Evolutionary conservation across 2,113 vertebrate species (phyloP), one percentile per base, ranked within the genome.

Genomic region (Chinchilla lanigera): DNA sequence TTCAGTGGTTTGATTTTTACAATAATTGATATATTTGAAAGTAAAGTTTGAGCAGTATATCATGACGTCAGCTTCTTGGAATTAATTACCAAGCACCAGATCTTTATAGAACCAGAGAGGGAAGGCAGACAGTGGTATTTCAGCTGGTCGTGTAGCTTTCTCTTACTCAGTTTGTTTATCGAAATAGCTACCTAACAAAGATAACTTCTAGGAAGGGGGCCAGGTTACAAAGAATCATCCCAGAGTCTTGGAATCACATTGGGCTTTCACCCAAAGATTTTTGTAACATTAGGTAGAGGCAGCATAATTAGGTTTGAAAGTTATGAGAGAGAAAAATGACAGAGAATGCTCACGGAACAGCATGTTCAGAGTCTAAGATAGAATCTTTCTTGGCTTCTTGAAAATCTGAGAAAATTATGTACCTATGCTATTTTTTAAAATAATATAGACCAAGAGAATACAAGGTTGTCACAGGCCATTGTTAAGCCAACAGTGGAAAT

Each of bases 241-340:
- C 95, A 96, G 93, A 97, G 96, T 93, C 96, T 97, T 93, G 89
- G 89, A 98, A 97, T 95, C 95, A 97, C 87, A 93, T 90, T 95
- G 97, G 96, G 96, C 94, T 96, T 94, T 81, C 58, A 92, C 93
- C 91, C 96, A 97, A 98, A 89, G 81, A n/a, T 95, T 95, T 97
- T 97, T 97, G 93, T 93, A 98, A 90, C 92, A 95, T 97, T 97
- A 97, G 92, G 93, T 96, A 95, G 95, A 97, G 94, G 69, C 92
- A 95, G 93, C 19, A 95, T 94, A 97, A 94, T 96, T 97, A 92
- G 90, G 75, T 77, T 97, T 95, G 67, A 94, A 96, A 97, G 84
- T 97, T 94, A 84, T 24, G 77, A 89, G 28, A 71, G 82, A 69
- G 95, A 95, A 96, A 95, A 93, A 22, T 77, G 35, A 84, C 73